Percentiles rank a stretch among this genome's conserved stretches.
Evolutionary conservation across 2,888 invertebrate genomes (phyloP).

Genomic region (Cosmorhoe ocellata): DNA sequence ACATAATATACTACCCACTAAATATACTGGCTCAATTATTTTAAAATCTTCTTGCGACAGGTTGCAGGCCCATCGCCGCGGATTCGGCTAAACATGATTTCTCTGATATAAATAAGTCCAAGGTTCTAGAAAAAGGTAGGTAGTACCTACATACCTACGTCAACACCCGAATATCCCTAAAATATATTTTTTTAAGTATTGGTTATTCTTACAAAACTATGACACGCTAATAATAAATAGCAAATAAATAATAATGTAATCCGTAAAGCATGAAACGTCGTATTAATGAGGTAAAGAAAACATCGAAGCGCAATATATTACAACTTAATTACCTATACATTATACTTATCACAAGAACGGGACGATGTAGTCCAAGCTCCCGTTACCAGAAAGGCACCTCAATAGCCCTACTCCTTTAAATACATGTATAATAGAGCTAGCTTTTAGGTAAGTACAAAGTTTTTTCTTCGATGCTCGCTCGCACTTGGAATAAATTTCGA

Average conservation of each 20-base stretch:
- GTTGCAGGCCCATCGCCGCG: too few species aligned
- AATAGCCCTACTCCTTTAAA: neutral
- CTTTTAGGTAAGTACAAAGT: too few species aligned
- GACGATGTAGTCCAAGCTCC: slow-evolving; percentile 8
- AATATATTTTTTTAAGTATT: neutral
- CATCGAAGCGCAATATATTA: slow-evolving; percentile 75
- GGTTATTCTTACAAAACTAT: slow-evolving; percentile 15
- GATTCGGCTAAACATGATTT: too few species aligned
- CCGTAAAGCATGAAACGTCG: slow-evolving; percentile 69
- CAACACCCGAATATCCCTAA: neutral
- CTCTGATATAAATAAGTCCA: too few species aligned
- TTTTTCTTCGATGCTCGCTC: too few species aligned
- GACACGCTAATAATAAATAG: slow-evolving; percentile 49
- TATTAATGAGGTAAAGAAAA: slow-evolving; percentile 70
- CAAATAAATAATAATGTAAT: slow-evolving; percentile 58
- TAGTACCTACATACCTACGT: too few species aligned
- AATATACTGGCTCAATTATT: too few species aligned
- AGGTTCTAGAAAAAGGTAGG: too few species aligned
- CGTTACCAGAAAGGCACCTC: neutral
- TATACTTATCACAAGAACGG: slow-evolving; percentile 62
- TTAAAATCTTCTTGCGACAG: too few species aligned
- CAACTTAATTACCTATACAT: slow-evolving; percentile 74
- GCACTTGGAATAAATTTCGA: too few species aligned
- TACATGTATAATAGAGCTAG: too few species aligned
- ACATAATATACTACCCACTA: too few species aligned